A percentile compares a stretch with the other conserved stretches of the same genome.
phyloP scores from a whole-genome alignment of 1,140 invertebrate species.

The Tetraneura akinire region DNA sequence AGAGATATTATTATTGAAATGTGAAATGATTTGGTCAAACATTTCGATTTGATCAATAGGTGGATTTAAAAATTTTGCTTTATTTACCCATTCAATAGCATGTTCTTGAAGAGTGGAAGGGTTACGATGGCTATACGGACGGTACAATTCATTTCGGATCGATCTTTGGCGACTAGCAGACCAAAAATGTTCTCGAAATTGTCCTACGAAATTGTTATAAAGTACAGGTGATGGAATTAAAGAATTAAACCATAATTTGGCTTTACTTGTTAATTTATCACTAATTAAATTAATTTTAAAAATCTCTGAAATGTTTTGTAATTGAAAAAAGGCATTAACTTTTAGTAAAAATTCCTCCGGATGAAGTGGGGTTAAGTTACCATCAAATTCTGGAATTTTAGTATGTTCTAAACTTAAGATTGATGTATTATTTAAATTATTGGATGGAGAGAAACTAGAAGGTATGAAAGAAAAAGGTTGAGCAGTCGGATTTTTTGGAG shows the following conservation, averaged over 20 bases:
- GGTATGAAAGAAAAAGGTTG: too few species aligned
- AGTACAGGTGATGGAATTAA: neutral
- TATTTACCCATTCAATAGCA: neutral
- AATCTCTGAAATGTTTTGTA: too few species aligned
- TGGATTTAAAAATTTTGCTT: neutral
- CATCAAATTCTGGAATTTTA: too few species aligned
- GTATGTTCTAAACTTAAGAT: too few species aligned
- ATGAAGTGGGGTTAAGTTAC: too few species aligned
- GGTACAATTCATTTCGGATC: neutral
- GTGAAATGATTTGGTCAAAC: neutral
- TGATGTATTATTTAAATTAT: too few species aligned
- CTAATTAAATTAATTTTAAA: neutral
- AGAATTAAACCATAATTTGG: neutral
- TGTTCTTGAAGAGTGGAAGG: neutral
- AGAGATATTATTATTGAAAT: neutral
- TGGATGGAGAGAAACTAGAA: too few species aligned
- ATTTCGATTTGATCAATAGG: neutral
- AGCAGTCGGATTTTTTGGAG: too few species aligned
- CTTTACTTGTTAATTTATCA: neutral
- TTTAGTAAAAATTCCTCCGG: too few species aligned
- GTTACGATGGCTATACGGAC: neutral
- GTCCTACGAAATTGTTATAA: neutral
- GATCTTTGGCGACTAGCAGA: neutral
- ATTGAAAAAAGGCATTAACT: too few species aligned
- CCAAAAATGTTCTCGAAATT: neutral